Conservation (phyloP, 2,113 vertebrate genomes). For the Xenotilapia longispinis region DNA sequence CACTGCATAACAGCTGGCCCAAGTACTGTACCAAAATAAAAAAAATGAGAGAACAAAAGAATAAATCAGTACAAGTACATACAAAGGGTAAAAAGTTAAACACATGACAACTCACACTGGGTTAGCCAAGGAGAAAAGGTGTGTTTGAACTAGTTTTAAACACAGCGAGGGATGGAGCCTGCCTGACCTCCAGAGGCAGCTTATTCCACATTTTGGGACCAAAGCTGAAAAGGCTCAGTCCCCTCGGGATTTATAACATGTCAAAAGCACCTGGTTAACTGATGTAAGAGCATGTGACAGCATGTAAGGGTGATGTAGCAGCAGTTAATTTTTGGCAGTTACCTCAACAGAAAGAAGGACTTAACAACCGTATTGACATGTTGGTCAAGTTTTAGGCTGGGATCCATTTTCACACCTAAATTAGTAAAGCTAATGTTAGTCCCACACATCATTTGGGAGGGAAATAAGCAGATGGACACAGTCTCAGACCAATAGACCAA, state of each 20-base stretch:
- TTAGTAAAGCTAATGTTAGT: not conserved
- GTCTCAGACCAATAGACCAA: not conserved
- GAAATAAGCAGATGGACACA: not conserved
- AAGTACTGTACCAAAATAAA: not conserved
- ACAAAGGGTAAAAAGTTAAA: not conserved
- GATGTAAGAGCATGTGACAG: not conserved
- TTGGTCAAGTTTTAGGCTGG: not conserved
- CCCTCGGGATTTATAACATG: not conserved
- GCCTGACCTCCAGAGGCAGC: not conserved
- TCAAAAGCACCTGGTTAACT: not conserved
- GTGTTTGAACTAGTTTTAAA: not conserved
- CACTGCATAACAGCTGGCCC: not conserved
- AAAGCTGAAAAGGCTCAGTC: not conserved
- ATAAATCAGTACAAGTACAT: not conserved
- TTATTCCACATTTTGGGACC: not conserved
- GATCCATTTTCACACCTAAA: not conserved
- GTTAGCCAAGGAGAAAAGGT: not conserved
- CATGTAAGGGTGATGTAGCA: not conserved
- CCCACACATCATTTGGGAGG: not conserved
- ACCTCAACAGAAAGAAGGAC: not conserved
- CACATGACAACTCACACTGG: not conserved
- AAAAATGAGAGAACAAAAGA: not conserved
- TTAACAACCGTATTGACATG: not conserved
- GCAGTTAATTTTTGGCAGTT: not conserved
- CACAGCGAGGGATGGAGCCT: not conserved